Evolutionary conservation across 2,888 invertebrate genomes (phyloP).

Genomic region (Uropetala carovei): DNA sequence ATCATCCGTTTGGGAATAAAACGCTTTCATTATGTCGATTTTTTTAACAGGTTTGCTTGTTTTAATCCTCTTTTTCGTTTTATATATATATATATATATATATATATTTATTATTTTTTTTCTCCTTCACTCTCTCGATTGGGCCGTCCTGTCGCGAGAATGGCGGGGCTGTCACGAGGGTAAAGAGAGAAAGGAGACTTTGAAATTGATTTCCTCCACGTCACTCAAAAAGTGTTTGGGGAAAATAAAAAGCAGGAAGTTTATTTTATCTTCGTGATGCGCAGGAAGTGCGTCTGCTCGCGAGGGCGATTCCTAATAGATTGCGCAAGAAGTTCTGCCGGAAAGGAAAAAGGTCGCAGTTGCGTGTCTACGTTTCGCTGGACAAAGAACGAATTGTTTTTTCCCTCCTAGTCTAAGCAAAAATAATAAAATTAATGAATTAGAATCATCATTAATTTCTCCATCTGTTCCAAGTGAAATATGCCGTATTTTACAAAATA

Average conservation of each 20-base stretch:
- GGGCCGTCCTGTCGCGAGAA: background rate
- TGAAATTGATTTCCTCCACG: background rate
- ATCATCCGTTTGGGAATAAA: too few species aligned
- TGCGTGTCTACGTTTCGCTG: background rate
- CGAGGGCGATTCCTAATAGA: background rate
- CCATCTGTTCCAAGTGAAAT: too few species aligned
- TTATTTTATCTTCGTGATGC: background rate
- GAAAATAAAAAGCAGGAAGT: background rate
- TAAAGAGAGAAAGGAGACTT: constrained; percentile 4
- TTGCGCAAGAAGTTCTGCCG: background rate
- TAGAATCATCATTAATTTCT: too few species aligned
- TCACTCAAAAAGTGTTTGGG: background rate
- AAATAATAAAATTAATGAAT: too few species aligned
- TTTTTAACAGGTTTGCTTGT: too few species aligned
- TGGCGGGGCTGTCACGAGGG: background rate
- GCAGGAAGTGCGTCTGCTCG: background rate
- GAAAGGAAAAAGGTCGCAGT: background rate
- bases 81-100: too few species aligned
- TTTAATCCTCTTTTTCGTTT: too few species aligned
- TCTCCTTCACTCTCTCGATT: background rate
- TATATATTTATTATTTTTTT: too few species aligned
- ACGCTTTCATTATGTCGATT: too few species aligned
- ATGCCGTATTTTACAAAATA: too few species aligned
- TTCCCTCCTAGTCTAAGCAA: too few species aligned
- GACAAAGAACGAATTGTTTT: too few species aligned